Conservation (phyloP, 2,888 invertebrate genomes). For the Dysmachus trigonus region DNA sequence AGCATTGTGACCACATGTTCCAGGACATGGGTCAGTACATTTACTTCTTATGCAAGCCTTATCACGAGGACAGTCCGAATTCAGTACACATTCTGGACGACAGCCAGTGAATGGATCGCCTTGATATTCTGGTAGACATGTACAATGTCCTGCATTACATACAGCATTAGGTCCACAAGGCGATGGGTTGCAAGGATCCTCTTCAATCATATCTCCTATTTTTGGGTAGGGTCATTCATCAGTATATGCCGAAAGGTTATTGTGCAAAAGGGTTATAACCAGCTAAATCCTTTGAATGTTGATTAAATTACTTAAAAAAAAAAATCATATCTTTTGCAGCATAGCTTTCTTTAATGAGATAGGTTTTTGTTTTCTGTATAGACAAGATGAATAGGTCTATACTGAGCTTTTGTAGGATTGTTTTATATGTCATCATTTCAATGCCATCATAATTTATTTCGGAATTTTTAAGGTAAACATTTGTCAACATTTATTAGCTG, state of each 20-base stretch:
- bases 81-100: conserved; percentile 80
- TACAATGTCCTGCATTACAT: conserved; percentile 74
- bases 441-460: too few relatives aligned
- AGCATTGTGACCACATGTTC: conserved; percentile 78
- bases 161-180: conserved; percentile 80
- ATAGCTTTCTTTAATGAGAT: too few relatives aligned
- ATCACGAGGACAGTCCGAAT: conserved; percentile 74
- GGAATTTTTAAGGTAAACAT: too few relatives aligned
- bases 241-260: neutral
- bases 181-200: conserved; percentile 75
- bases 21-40: conserved; percentile 78
- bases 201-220: conserved; percentile 42
- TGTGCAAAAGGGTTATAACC: neutral
- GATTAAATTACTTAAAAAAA: too few relatives aligned
- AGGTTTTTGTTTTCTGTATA: too few relatives aligned
- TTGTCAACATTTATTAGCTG: too few relatives aligned
- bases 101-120: conserved; percentile 80
- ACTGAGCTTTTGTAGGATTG: too few relatives aligned
- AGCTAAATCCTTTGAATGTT: neutral
- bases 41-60: conserved; percentile 78
- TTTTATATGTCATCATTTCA: too few relatives aligned
- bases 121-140: conserved; percentile 75
- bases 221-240: neutral
- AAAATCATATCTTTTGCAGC: too few relatives aligned
- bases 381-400: too few relatives aligned